Evolutionary conservation across 2,888 invertebrate genomes (phyloP).

Genomic region (Uropetala carovei): DNA sequence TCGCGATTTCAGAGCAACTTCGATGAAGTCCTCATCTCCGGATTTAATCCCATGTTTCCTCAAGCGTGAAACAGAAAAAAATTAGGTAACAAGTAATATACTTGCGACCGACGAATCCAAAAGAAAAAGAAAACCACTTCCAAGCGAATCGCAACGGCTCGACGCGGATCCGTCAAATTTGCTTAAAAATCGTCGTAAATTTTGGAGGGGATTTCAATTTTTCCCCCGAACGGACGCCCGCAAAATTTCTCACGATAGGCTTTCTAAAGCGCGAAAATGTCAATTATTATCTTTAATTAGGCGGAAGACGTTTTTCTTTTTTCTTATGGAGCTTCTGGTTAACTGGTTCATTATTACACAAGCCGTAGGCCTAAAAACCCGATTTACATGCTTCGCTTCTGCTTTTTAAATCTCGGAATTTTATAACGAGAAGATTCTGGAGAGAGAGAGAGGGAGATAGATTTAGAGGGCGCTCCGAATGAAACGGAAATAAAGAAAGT

Average conservation of each 20-base stretch:
- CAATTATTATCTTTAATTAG: conserved; percentile 1
- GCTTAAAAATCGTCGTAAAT: no score
- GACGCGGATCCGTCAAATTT: no score
- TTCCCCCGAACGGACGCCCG: neutral
- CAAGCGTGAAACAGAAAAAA: no score
- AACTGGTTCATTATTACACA: neutral
- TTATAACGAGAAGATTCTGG: neutral
- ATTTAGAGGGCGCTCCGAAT: no score
- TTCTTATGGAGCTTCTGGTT: neutral
- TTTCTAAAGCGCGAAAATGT: neutral
- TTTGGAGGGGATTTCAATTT: neutral
- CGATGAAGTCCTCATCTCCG: no score
- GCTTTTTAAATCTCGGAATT: neutral
- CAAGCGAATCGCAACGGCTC: no score
- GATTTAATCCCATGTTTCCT: no score
- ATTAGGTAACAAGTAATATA: no score
- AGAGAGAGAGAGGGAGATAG: neutral
- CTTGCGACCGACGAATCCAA: no score
- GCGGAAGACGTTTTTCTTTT: neutral
- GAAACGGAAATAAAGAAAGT: neutral
- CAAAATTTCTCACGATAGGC: neutral
- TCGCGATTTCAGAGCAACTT: no score
- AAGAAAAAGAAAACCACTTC: no score
- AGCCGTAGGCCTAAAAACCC: neutral
- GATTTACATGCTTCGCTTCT: neutral